These are phyloP conservation scores for Megaptera novaeangliae DNA, from an alignment of 2,113 vertebrate species.

Conservation along the genomic window DNA sequence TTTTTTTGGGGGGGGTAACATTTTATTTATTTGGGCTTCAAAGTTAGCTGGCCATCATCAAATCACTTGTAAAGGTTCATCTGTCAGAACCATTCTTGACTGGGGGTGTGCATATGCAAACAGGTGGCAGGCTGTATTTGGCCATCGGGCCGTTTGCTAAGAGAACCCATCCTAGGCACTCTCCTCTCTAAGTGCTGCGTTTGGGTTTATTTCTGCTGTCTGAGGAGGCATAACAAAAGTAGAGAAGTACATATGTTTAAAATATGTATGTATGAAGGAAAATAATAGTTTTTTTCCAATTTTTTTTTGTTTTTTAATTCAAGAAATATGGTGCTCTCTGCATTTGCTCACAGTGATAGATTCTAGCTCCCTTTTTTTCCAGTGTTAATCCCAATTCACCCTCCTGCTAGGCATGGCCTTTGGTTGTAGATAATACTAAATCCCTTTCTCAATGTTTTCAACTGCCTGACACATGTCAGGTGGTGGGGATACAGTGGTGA, in stretches of 20 bases:
- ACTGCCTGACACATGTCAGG: neutral
- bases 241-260: neutral
- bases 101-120: neutral
- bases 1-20: neutral
- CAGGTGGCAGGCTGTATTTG: neutral
- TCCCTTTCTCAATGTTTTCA: neutral
- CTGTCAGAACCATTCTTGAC: neutral
- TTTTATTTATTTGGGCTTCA: slow-evolving; percentile 24
- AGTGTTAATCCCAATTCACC: neutral
- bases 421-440: neutral
- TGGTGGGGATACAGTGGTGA: neutral
- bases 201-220: neutral
- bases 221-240: neutral
- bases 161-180: neutral
- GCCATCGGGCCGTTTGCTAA: rapidly evolving
- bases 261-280: neutral
- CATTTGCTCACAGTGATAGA: neutral
- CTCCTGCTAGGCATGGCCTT: neutral
- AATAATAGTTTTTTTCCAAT: neutral
- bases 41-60: neutral
- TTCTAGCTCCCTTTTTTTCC: neutral
- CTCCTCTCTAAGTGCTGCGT: too few species aligned
- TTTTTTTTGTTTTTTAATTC: neutral
- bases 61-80: neutral
- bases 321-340: neutral